phyloP scores from a whole-genome alignment of 2,797 vertebrate genomes.

The Eulemur mongoz region DNA sequence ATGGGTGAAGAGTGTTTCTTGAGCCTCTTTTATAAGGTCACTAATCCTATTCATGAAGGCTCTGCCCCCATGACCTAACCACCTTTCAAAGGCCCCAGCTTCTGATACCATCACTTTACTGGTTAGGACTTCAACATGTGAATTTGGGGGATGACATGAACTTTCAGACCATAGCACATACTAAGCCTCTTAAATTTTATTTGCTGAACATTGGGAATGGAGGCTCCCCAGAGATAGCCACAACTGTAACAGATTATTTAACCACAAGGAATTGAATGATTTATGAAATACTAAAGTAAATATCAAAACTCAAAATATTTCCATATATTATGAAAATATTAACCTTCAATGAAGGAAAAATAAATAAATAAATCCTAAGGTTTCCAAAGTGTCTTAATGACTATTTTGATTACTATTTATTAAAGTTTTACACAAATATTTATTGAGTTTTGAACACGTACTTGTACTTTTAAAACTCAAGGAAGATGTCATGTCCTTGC shows the following conservation, averaged over 20 bases:
- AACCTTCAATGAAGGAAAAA: neutral
- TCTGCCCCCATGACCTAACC: neutral
- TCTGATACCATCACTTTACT: neutral
- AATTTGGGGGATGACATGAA: neutral
- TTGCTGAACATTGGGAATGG: neutral
- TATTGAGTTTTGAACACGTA: neutral
- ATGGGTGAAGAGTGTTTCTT: accelerated
- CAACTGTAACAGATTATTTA: neutral
- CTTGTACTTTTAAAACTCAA: neutral
- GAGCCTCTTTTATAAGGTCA: neutral
- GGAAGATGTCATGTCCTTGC: neutral
- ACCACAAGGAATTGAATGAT: neutral
- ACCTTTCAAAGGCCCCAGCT: too few species aligned
- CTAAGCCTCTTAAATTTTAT: neutral
- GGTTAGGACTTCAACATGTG: neutral
- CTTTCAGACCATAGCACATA: neutral
- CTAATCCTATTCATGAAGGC: neutral
- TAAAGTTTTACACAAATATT: neutral
- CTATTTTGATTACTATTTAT: neutral
- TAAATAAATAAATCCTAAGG: neutral
- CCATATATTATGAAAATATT: neutral
- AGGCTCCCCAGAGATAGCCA: neutral
- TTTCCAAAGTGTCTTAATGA: neutral
- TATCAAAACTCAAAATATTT: neutral
- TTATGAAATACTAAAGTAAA: neutral